phyloP scores from a whole-genome alignment of 2,113 vertebrate species.

The Thinocorus orbignyianus region DNA sequence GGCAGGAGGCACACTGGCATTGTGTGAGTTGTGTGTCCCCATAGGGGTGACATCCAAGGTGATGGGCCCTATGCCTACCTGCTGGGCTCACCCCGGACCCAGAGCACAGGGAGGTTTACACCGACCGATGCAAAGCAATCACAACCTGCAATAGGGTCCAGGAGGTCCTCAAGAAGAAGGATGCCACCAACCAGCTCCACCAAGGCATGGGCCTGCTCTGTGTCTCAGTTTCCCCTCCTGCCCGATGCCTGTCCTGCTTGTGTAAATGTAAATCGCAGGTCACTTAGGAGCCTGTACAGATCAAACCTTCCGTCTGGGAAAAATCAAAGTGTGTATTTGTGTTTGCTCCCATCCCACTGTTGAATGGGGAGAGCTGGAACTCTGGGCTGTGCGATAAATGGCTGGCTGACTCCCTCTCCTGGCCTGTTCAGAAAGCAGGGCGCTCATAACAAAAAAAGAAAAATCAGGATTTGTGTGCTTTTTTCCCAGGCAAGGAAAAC shows the following conservation, averaged over 20 bases:
- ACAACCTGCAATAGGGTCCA: background rate
- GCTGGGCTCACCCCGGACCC: background rate
- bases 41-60: accelerated
- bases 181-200: background rate
- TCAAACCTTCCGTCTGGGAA: background rate
- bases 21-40: background rate
- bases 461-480: accelerated
- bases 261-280: background rate
- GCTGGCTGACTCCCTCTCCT: slow-evolving; percentile 42
- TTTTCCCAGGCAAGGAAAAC: background rate
- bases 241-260: accelerated
- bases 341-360: background rate
- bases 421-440: background rate
- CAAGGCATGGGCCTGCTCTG: accelerated
- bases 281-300: background rate
- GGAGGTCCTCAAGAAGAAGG: background rate
- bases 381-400: background rate
- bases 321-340: background rate
- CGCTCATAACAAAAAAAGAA: background rate
- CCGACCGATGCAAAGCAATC: accelerated
- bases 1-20: accelerated
- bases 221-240: background rate
- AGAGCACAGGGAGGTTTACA: background rate
- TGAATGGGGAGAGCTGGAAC: background rate
- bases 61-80: too few relatives aligned